A percentile compares a stretch with the other conserved stretches of the same genome.
These are phyloP conservation scores for Lampris incognitus DNA, from an alignment of 2,113 vertebrate genomes.

Conservation along the genomic window DNA sequence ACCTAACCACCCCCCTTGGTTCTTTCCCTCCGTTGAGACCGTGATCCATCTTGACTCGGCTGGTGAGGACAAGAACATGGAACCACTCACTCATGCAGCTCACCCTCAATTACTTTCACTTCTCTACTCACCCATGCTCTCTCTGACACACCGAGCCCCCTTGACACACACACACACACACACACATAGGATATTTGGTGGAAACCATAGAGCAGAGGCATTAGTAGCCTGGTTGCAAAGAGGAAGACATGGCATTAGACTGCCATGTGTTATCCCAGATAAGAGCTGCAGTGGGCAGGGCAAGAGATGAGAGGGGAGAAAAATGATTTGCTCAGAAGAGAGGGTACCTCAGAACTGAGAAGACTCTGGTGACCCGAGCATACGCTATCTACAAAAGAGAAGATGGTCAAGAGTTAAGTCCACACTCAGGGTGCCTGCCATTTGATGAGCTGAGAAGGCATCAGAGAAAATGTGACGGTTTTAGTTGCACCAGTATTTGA, in stretches of 20 bases:
- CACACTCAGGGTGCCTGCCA: conserved; percentile 38
- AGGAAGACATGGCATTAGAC: conserved; percentile 44
- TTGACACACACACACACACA: conserved; percentile 15
- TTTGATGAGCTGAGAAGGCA: too few relatives aligned
- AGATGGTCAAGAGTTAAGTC: conserved; percentile 66
- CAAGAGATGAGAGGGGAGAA: conserved; percentile 18
- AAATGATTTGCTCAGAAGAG: conserved; percentile 35
- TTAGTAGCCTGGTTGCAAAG: conserved; percentile 60
- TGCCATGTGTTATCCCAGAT: conserved; percentile 69
- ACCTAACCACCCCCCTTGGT: neutral
- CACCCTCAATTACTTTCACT: conserved; percentile 43
- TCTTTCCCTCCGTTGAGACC: neutral
- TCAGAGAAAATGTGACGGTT: too few relatives aligned
- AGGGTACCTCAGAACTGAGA: conserved; percentile 35
- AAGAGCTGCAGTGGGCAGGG: conserved; percentile 58
- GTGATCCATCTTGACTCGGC: conserved; percentile 27
- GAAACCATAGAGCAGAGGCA: conserved; percentile 23
- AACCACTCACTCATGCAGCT: conserved; percentile 43
- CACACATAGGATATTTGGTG: conserved; percentile 18
- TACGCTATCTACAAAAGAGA: conserved; percentile 68
- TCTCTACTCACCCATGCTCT: neutral
- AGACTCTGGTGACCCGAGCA: conserved; percentile 59
- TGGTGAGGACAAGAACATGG: conserved; percentile 21
- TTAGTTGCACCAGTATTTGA: too few relatives aligned
- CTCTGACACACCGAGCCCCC: conserved; percentile 30